These are phyloP conservation scores for Oxygymnocypris stewartii DNA, from an alignment of 2,113 vertebrate genomes.

Conservation along the genomic window DNA sequence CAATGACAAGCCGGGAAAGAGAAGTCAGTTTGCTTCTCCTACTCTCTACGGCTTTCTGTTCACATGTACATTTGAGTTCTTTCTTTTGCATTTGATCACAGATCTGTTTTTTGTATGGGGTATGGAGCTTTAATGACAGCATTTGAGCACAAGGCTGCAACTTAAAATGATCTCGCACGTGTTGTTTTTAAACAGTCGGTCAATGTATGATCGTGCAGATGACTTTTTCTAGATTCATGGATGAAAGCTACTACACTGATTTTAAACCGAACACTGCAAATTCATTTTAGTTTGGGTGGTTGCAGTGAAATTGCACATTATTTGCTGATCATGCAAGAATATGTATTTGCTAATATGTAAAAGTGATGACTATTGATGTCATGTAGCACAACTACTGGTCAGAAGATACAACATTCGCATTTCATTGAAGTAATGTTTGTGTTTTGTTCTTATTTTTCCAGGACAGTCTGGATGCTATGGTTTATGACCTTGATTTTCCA, in stretches of 20 bases:
- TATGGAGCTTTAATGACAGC: background rate
- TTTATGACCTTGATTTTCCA: slow-evolving; percentile 98
- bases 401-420: too few species aligned
- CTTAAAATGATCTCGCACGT: background rate
- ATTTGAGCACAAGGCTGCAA: background rate
- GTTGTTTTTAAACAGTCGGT: background rate
- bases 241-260: too few species aligned
- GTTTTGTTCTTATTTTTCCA: slow-evolving; percentile 62
- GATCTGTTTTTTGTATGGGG: background rate
- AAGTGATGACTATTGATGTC: background rate
- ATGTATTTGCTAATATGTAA: background rate
- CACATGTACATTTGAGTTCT: background rate
- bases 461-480: slow-evolving; percentile 98
- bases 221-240: background rate
- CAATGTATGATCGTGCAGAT: background rate
- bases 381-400: background rate
- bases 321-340: background rate
- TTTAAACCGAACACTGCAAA: background rate
- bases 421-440: slow-evolving; percentile 18
- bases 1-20: background rate
- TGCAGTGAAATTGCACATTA: background rate
- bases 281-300: background rate
- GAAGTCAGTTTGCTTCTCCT: background rate
- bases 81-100: background rate
- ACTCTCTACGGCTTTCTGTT: background rate